Evolutionary conservation across 2,797 vertebrate genomes (phyloP).

Genomic region (Peromyscus eremicus): DNA sequence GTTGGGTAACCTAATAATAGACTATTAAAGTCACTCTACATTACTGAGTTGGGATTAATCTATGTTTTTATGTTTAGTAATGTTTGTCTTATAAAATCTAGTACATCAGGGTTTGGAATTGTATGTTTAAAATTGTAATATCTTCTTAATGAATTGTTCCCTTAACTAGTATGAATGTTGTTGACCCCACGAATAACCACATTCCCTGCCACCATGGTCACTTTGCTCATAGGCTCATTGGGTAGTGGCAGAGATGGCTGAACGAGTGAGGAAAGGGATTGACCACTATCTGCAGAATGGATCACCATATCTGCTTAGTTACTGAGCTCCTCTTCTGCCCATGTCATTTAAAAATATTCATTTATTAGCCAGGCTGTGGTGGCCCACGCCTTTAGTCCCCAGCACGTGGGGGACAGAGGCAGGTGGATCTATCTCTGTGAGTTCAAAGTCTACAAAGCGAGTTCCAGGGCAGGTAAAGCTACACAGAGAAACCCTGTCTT

Average conservation of each 20-base stretch:
- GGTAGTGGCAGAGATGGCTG: background rate
- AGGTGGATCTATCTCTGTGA: no score
- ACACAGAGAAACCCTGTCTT: no score
- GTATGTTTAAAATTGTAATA: background rate
- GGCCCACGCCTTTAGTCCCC: no score
- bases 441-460: no score
- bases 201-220: background rate
- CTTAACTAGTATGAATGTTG: background rate
- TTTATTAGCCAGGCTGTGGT: no score
- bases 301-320: no score
- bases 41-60: background rate
- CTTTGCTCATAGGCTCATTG: background rate
- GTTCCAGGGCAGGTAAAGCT: no score
- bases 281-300: background rate
- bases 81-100: background rate
- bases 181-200: background rate
- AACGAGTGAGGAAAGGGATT: background rate
- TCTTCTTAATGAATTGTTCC: background rate
- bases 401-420: no score
- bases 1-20: background rate
- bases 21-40: background rate
- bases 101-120: background rate
- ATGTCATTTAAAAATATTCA: no score
- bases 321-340: no score
- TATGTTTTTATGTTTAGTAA: background rate